Conservation (phyloP, 2,888 invertebrate genomes). For the Labia minor region DNA sequence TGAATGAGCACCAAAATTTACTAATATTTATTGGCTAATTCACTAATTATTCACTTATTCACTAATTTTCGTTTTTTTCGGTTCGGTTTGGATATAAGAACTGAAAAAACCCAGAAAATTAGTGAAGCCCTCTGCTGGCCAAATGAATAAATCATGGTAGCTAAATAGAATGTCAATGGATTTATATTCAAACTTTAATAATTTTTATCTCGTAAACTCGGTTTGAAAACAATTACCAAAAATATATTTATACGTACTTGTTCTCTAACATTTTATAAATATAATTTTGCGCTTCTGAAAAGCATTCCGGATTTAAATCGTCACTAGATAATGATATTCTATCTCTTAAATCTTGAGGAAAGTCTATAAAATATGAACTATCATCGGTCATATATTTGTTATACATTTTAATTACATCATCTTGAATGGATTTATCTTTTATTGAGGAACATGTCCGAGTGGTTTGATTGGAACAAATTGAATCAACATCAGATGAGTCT, state of each 20-base stretch:
- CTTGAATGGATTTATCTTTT: slow-evolving; percentile 26
- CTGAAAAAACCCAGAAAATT: no score
- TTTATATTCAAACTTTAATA: no score
- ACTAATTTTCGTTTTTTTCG: no score
- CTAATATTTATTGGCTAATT: no score
- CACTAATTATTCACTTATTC: no score
- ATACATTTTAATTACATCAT: slow-evolving; percentile 60
- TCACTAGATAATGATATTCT: slow-evolving; percentile 53
- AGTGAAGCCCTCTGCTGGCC: no score
- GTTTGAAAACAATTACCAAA: no score
- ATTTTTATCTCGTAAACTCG: no score
- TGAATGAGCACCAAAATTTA: no score
- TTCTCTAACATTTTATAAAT: slow-evolving; percentile 57
- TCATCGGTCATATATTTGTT: slow-evolving; percentile 66
- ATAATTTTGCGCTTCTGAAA: slow-evolving; percentile 59
- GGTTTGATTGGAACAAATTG: slow-evolving; percentile 29
- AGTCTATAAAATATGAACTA: slow-evolving; percentile 47
- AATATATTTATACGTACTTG: slow-evolving; percentile 48
- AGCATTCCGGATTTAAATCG: slow-evolving; percentile 56
- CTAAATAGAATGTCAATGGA: no score
- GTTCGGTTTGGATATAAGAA: no score
- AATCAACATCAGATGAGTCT: background rate
- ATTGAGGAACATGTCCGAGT: slow-evolving; percentile 9
- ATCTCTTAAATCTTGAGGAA: slow-evolving; percentile 47
- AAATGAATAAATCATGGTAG: no score